A percentile compares a stretch with the other conserved stretches of the same genome.
These are phyloP conservation scores for Prunella fulvescens DNA, from an alignment of 2,113 vertebrate species.

Conservation along the genomic window DNA sequence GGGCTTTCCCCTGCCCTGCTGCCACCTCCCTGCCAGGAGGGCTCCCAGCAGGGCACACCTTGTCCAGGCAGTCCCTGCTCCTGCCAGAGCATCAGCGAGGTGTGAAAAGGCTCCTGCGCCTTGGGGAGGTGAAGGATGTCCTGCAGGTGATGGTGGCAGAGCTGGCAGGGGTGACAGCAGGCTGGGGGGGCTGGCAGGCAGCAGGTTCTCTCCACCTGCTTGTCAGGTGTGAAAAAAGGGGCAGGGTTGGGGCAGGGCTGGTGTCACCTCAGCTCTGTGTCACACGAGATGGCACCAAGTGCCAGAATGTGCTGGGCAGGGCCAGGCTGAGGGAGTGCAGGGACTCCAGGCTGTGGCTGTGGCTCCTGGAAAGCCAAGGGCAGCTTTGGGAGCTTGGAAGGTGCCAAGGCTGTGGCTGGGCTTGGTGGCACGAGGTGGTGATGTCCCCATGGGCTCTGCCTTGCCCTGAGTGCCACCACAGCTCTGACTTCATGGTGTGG, in stretches of 20 bases:
- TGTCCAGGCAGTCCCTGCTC: neutral
- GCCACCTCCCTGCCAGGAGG: no score
- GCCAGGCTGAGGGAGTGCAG: neutral
- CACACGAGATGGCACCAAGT: neutral
- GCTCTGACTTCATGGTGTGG: fast-evolving
- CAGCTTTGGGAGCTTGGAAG: neutral
- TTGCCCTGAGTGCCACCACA: neutral
- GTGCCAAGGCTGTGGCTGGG: neutral
- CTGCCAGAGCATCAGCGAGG: fast-evolving
- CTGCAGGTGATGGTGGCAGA: neutral
- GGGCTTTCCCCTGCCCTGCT: neutral
- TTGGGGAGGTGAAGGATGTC: neutral
- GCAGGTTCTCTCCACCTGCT: neutral
- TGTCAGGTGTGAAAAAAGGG: neutral
- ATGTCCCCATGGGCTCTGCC: neutral
- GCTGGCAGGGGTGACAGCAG: neutral
- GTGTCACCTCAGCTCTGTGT: neutral
- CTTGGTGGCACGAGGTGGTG: fast-evolving
- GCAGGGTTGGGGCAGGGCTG: fast-evolving
- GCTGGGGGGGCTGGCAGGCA: neutral
- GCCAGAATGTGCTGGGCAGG: fast-evolving
- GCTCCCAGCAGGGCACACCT: neutral
- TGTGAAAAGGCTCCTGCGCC: neutral
- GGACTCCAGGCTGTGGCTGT: neutral
- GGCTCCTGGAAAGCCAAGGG: neutral